Base-by-base conservation (phyloP, 2,113 vertebrate genomes). In the Meriones unguiculatus region DNA sequence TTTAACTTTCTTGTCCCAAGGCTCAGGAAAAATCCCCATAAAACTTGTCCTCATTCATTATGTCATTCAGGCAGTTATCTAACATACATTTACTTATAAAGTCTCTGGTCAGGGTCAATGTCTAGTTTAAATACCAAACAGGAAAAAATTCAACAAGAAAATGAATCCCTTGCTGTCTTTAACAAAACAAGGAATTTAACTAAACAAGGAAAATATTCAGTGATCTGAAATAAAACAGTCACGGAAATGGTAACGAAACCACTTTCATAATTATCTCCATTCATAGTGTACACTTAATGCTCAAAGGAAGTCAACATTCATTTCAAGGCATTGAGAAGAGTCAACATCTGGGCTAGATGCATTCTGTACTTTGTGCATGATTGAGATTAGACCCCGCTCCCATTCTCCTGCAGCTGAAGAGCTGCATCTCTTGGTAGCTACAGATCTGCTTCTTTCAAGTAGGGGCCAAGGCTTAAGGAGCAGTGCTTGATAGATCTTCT, bases 51-150 rank as follows among this genome's bases (percentile, higher is more conserved):
- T n/a, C 57, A 88, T 38, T 92, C 4, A 28, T 54, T 50, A 24
- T 46, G 35, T 87, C 35, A 87, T 67, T 88, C 78, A 59, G 5
- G 80, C 28, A 89, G 38, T 59, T 38, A 91, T n/a, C 46, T 76
- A 95, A 87, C 35, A 90, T 85, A 84, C 67, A 93, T 84, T 87
- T 92, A 75, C 32, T 87, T 85, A 84, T 75, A 78, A n/a, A 81
- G 13, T 59, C 0, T 28, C 57, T 86, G 18, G n/a, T 89, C 22
- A 52, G 8, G 41, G 50, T 93, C 65, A 57, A 11, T 69, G 87
- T 62, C 46, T 67, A n/a, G 73, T 94, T 54, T 46, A 46, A 85
- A 28, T 13, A 75, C 46, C 52, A 50, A 92, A 76, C 7, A 92
- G 50, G 35, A 13, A 93, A 62, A 8, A 77, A 3, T 32, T 90